A percentile compares a stretch with the other conserved stretches of the same genome.
phyloP scores from a whole-genome alignment of 2,888 invertebrate genomes.

The Metalampra italica region DNA sequence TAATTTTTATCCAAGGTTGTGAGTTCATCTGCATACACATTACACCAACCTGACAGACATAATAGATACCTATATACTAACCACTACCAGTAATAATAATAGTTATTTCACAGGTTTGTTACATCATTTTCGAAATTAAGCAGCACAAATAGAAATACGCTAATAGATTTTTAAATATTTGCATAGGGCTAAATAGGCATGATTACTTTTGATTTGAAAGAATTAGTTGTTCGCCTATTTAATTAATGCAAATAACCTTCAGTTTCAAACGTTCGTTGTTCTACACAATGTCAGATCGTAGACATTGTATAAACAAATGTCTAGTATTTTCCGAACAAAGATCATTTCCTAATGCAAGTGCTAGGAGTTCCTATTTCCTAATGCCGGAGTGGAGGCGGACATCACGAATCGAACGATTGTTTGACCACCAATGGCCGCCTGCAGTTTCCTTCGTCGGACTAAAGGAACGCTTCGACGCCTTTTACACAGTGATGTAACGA shows the following conservation, averaged over 20 bases:
- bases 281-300: too few relatives aligned
- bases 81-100: too few relatives aligned
- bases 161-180: too few relatives aligned
- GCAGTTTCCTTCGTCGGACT: conserved; percentile 7
- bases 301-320: too few relatives aligned
- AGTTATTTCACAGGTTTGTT: too few relatives aligned
- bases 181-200: too few relatives aligned
- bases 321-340: conserved; percentile 14
- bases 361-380: conserved; percentile 32
- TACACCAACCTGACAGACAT: background rate
- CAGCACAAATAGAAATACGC: too few relatives aligned
- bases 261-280: too few relatives aligned
- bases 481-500: conserved; percentile 2
- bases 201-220: too few relatives aligned
- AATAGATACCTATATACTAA: background rate
- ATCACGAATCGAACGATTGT: conserved; percentile 43
- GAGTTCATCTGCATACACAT: background rate
- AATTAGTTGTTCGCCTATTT: too few relatives aligned
- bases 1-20: background rate
- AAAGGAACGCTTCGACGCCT: background rate
- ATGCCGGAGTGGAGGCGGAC: conserved; percentile 31
- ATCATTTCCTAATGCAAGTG: conserved; percentile 19
- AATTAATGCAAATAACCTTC: too few relatives aligned
- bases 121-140: too few relatives aligned
- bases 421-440: conserved; percentile 20